These are phyloP conservation scores for Avahi laniger DNA, from an alignment of 2,797 vertebrate species.

Conservation along the genomic window DNA sequence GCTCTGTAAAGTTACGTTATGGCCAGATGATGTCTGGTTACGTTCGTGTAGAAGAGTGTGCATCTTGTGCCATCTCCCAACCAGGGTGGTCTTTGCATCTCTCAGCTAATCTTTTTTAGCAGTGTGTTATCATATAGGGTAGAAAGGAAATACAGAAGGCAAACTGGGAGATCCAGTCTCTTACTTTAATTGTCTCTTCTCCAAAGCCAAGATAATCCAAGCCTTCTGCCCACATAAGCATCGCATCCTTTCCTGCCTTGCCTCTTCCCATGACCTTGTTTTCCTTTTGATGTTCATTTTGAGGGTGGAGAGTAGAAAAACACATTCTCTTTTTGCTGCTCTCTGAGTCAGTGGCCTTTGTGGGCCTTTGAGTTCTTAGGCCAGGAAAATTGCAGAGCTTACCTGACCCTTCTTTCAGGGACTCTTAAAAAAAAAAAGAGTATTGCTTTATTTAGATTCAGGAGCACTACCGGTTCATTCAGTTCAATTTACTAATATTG, in stretches of 20 bases:
- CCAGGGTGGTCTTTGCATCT: background rate
- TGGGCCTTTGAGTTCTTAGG: constrained; percentile 24
- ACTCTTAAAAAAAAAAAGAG: background rate
- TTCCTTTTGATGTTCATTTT: constrained; percentile 66
- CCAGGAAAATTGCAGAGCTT: background rate
- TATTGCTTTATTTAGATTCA: constrained; percentile 36
- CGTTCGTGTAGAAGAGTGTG: background rate
- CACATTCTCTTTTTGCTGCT: background rate
- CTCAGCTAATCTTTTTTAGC: background rate
- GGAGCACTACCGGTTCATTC: background rate
- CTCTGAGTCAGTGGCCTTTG: constrained; percentile 27
- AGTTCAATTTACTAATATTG: constrained; percentile 29
- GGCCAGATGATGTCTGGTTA: background rate
- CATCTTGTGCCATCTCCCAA: background rate
- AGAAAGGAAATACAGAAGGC: constrained; percentile 43
- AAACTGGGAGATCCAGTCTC: constrained; percentile 9
- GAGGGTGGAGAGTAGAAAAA: constrained; percentile 20
- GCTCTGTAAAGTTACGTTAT: background rate
- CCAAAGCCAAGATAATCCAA: constrained; percentile 66
- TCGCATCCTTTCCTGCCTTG: constrained; percentile 52
- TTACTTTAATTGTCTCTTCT: constrained; percentile 52
- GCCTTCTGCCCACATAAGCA: constrained; percentile 55
- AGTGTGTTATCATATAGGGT: background rate
- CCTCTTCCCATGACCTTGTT: constrained; percentile 70
- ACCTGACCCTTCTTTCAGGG: constrained; percentile 32